A percentile compares a stretch with the other conserved stretches of the same genome.
These are phyloP conservation scores for Chiropotes sagulatus DNA, from an alignment of 2,797 vertebrate species.

Conservation along the genomic window DNA sequence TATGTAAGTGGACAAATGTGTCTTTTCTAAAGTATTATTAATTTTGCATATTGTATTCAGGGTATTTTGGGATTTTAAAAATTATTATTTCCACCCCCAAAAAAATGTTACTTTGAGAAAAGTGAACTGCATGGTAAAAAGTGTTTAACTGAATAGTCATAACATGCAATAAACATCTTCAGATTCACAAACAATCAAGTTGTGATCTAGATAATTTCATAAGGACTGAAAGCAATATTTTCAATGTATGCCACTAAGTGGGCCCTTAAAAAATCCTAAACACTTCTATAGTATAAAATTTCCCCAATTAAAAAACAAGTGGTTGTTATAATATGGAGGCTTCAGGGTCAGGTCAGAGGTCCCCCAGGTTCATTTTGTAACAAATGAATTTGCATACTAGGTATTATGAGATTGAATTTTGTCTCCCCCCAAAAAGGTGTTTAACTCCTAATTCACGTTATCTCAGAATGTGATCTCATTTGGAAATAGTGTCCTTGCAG, in stretches of 20 bases:
- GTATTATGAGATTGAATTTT: background rate
- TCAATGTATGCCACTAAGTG: background rate
- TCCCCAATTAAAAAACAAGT: background rate
- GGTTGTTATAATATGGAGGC: background rate
- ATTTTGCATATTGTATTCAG: background rate
- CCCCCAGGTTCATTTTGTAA: background rate
- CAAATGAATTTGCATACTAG: background rate
- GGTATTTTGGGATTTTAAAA: background rate
- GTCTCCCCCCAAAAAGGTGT: background rate
- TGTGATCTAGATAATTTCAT: background rate
- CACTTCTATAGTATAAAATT: background rate
- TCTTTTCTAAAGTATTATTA: background rate
- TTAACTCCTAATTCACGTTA: background rate
- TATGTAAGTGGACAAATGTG: background rate
- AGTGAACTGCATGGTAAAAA: background rate
- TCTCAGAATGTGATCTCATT: background rate
- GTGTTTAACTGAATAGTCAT: background rate
- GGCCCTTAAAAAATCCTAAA: background rate
- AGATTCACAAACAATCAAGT: background rate
- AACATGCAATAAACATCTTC: background rate
- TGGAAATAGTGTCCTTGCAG: background rate
- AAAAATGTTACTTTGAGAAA: background rate
- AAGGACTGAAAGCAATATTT: background rate
- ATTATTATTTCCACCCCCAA: background rate
- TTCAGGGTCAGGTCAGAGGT: background rate